These are phyloP conservation scores for Melieria picta DNA, from an alignment of 2,888 invertebrate species.

Conservation along the genomic window DNA sequence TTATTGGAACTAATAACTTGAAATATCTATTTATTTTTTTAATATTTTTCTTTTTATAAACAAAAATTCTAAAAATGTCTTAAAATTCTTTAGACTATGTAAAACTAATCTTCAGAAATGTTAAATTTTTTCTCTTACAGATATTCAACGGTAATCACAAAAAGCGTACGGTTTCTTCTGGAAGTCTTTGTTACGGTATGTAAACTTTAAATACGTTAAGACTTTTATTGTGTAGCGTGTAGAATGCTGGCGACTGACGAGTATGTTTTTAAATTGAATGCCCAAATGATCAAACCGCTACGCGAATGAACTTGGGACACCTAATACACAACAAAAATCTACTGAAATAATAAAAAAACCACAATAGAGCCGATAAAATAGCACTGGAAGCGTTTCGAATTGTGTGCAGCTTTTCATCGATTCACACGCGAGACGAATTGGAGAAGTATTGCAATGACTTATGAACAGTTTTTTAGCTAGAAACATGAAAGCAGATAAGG, in stretches of 20 bases:
- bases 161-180: constrained; percentile 33
- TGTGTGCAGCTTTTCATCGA: background rate
- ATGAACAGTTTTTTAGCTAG: too few relatives aligned
- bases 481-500: too few relatives aligned
- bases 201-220: constrained; percentile 32
- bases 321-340: constrained; percentile 22
- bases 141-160: constrained; percentile 43
- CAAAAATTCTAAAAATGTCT: too few relatives aligned
- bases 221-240: constrained; percentile 9
- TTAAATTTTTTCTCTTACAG: constrained; percentile 32
- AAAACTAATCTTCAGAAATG: background rate
- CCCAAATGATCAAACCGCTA: constrained; percentile 25
- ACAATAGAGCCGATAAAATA: constrained; percentile 8
- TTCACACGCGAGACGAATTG: too few relatives aligned
- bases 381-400: constrained; percentile 13
- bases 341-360: constrained; percentile 23
- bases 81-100: too few relatives aligned
- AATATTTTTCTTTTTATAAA: too few relatives aligned
- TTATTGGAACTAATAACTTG: too few relatives aligned
- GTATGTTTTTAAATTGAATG: constrained; percentile 34
- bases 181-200: constrained; percentile 47
- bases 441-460: too few relatives aligned
- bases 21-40: too few relatives aligned
- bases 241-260: background rate
- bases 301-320: constrained; percentile 14